phyloP scores from a whole-genome alignment of 2,888 invertebrate species.

The Lasioglossum malachurum region DNA sequence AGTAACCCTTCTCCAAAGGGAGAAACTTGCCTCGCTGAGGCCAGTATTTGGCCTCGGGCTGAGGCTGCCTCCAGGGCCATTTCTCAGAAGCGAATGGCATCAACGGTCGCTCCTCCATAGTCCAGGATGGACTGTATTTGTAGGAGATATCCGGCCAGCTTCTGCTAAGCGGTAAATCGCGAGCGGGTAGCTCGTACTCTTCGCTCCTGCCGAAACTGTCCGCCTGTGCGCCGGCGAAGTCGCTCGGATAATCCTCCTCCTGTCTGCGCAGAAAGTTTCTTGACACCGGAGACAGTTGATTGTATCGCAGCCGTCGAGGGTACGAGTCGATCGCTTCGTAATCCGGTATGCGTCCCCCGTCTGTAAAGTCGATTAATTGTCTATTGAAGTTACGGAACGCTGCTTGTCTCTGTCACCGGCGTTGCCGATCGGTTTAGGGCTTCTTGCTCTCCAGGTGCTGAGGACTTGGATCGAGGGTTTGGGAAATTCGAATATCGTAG shows the following conservation, averaged over 20 bases:
- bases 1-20: conserved; percentile 44
- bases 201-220: conserved; percentile 55
- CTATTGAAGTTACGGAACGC: neutral
- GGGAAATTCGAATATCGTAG: neutral
- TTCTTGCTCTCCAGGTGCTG: neutral
- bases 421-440: neutral
- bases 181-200: conserved; percentile 64
- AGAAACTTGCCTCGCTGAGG: conserved; percentile 54
- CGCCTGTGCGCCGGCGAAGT: conserved; percentile 22
- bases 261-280: conserved; percentile 35
- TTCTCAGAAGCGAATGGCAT: conserved; percentile 33
- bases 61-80: conserved; percentile 68
- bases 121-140: conserved; percentile 70
- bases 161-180: conserved; percentile 69
- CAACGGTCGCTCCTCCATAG: conserved; percentile 42
- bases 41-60: conserved; percentile 63
- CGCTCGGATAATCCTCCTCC: conserved; percentile 57
- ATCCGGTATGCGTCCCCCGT: conserved; percentile 54
- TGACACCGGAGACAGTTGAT: conserved; percentile 23
- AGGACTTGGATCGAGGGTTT: neutral
- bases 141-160: conserved; percentile 71
- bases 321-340: conserved; percentile 69
- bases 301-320: conserved; percentile 55
- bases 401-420: neutral
- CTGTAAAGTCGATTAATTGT: conserved; percentile 32